Evolutionary conservation across 2,888 invertebrate species (phyloP).

Genomic region (Tridacna crocea): DNA sequence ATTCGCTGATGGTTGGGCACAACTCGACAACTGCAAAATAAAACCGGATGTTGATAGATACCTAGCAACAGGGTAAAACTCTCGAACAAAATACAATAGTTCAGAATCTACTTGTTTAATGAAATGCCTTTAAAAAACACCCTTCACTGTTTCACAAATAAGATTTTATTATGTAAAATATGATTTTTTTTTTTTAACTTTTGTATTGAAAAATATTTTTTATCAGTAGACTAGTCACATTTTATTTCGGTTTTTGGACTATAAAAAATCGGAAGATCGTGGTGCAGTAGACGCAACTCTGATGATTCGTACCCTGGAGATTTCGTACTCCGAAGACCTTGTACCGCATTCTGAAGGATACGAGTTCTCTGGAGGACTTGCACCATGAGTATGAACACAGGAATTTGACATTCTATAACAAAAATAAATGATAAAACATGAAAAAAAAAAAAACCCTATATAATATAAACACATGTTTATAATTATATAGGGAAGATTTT

Average conservation of each 20-base stretch:
- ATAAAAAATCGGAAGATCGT: background rate
- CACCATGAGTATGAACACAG: too few species aligned
- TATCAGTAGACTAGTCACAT: too few species aligned
- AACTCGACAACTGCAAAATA: background rate
- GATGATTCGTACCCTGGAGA: too few species aligned
- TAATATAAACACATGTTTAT: too few species aligned
- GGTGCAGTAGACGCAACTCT: background rate
- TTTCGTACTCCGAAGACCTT: too few species aligned
- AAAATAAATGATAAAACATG: too few species aligned
- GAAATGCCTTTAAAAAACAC: background rate
- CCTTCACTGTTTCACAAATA: background rate
- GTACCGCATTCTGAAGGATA: too few species aligned
- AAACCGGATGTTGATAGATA: constrained; percentile 63
- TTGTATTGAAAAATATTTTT: background rate
- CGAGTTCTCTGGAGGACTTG: too few species aligned
- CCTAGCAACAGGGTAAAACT: constrained; percentile 42
- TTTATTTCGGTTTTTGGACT: too few species aligned
- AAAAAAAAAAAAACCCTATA: too few species aligned
- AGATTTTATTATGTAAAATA: background rate
- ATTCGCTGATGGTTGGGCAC: constrained; percentile 14
- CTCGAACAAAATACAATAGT: background rate
- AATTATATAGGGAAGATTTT: too few species aligned
- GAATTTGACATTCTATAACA: too few species aligned
- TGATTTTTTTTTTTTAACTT: background rate
- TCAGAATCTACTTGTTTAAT: background rate